A percentile compares a stretch with the other conserved stretches of the same genome.
Conservation (phyloP, 2,888 invertebrate genomes). For the Lasioglossum malachurum region DNA sequence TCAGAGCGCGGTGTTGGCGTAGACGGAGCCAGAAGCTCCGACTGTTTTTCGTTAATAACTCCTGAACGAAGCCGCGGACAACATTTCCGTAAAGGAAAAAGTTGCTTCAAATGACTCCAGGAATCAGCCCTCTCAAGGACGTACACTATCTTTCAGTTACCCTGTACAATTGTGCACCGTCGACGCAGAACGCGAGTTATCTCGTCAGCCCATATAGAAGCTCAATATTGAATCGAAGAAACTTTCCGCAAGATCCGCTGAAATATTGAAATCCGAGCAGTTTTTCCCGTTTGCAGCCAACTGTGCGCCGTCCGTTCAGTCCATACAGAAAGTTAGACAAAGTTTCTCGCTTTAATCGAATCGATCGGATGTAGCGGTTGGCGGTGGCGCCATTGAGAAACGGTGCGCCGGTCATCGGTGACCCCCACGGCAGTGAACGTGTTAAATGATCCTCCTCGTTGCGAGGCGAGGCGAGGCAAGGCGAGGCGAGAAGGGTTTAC, state of each 20-base stretch:
- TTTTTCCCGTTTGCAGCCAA: neutral
- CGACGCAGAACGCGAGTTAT: neutral
- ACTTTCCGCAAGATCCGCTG: neutral
- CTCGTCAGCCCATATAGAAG: neutral
- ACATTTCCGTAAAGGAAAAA: neutral
- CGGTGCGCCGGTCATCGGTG: constrained; percentile 6
- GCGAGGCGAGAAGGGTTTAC: constrained; percentile 17
- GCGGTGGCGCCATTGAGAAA: neutral
- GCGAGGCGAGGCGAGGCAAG: neutral
- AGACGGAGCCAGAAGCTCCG: too few relatives aligned
- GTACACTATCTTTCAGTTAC: too few relatives aligned
- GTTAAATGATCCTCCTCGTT: constrained; percentile 38
- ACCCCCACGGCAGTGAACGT: constrained; percentile 33
- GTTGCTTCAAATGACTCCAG: neutral
- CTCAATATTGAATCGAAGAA: neutral
- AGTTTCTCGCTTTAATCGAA: neutral
- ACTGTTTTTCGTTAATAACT: neutral
- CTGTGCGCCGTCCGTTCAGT: neutral
- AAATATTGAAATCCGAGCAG: neutral
- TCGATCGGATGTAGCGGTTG: constrained; percentile 2
- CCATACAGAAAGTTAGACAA: neutral
- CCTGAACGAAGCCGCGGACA: fast-evolving
- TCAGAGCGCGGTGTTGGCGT: too few relatives aligned
- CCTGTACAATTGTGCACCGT: neutral
- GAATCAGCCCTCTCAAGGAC: neutral